A percentile compares a stretch with the other conserved stretches of the same genome.
Conservation (phyloP, 2,888 invertebrate genomes). For the Drosophila macrospina region DNA sequence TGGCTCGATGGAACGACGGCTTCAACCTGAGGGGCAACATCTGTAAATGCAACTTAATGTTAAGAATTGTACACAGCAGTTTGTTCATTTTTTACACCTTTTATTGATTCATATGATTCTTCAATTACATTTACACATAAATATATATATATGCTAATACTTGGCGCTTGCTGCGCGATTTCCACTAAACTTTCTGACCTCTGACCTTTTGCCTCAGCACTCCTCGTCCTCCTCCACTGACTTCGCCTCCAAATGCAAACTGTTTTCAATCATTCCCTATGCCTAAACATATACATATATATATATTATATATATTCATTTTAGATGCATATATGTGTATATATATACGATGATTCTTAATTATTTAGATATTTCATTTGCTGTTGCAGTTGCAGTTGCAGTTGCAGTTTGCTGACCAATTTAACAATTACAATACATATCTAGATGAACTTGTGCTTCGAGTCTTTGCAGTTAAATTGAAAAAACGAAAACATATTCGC, state of each 20-base stretch:
- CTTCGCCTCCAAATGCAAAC: slow-evolving; percentile 22
- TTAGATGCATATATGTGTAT: slow-evolving; percentile 34
- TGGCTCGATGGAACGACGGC: too few relatives aligned
- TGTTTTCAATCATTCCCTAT: slow-evolving; percentile 22
- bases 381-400: background rate
- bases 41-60: background rate
- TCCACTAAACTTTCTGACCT: slow-evolving; percentile 57
- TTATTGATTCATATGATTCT: slow-evolving; percentile 62
- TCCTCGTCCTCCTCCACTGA: slow-evolving; percentile 15
- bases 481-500: slow-evolving; percentile 30
- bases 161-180: slow-evolving; percentile 73
- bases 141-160: slow-evolving; percentile 68
- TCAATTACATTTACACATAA: slow-evolving; percentile 77
- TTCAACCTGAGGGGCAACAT: too few relatives aligned
- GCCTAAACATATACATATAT: slow-evolving; percentile 40
- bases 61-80: background rate
- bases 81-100: slow-evolving; percentile 40
- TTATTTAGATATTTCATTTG: slow-evolving; percentile 27
- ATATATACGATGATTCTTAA: slow-evolving; percentile 24
- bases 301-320: slow-evolving; percentile 17
- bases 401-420: slow-evolving; percentile 37
- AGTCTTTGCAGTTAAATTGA: slow-evolving; percentile 67
- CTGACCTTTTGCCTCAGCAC: slow-evolving; percentile 13
- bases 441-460: slow-evolving; percentile 71
- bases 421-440: slow-evolving; percentile 58